phyloP scores from a whole-genome alignment of 1,140 invertebrate genomes.

The Drosophila cardini region DNA sequence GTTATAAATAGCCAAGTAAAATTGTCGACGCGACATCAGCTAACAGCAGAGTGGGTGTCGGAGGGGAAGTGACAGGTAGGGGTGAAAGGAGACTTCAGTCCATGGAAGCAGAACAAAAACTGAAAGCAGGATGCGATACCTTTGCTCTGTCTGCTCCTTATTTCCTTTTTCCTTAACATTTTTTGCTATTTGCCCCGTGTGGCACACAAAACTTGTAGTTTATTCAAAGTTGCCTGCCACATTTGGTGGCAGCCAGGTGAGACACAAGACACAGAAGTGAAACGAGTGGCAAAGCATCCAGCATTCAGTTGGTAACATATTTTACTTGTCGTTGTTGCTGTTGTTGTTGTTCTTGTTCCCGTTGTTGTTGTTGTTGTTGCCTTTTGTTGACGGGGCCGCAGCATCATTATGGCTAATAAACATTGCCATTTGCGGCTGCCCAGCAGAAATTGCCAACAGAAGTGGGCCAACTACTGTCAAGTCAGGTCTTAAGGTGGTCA shows the following conservation, averaged over 20 bases:
- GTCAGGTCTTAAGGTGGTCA: conserved; percentile 19
- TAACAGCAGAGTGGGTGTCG: conserved; percentile 4
- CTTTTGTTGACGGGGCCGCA: conserved; percentile 66
- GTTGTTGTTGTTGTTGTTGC: conserved; percentile 32
- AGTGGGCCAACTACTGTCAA: conserved; percentile 38
- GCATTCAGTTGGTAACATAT: conserved; percentile 55
- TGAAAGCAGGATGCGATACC: conserved; percentile 57
- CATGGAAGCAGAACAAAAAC: conserved; percentile 11
- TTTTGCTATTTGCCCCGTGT: conserved; percentile 33
- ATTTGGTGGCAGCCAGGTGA: neutral
- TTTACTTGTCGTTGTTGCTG: conserved; percentile 41
- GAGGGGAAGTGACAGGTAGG: conserved; percentile 7
- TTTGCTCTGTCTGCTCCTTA: conserved; percentile 42
- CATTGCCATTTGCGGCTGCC: conserved; percentile 79
- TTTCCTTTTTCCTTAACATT: neutral
- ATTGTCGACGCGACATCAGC: conserved; percentile 61
- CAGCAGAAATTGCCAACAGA: conserved; percentile 34
- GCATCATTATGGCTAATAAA: conserved; percentile 83
- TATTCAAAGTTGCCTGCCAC: conserved; percentile 68
- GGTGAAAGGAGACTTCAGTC: conserved; percentile 4
- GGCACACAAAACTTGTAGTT: conserved; percentile 71
- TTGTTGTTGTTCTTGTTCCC: conserved; percentile 5
- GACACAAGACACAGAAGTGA: conserved; percentile 16
- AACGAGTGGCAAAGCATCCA: conserved; percentile 8
- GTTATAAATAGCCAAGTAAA: conserved; percentile 81